Base-by-base conservation (phyloP, 2,888 invertebrate genomes). In the Cerastis rubricosa region DNA sequence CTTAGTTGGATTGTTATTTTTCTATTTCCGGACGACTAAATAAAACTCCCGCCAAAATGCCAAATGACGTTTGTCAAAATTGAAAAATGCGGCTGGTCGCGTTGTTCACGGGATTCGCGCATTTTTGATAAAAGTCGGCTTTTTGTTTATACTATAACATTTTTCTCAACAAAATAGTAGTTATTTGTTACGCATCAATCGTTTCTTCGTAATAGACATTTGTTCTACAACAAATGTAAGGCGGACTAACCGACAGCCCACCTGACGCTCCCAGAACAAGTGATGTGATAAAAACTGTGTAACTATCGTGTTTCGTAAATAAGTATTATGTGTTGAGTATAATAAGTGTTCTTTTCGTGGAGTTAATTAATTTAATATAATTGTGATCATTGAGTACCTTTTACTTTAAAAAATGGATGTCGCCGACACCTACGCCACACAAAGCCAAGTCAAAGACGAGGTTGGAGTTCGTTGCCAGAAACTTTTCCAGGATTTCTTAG, bases 401-500 rank as follows among this genome's bases (percentile, higher is more conserved):
- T 76, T 65, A 66, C 63, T 63, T 65, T 45, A 47, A 54, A 90
- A 82, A 83, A 90, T 91, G 99, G 98, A 99, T 98, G 98, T 98
- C 90, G 98, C 98, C 65, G 98, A 98, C 91, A 96, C 97, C 78
- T 98, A 98, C 93, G 97, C 97, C 80, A 98, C 98, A 49, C 98
- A 98, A 92, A 96, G 97, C 82, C 98, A 98, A 90, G 98, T 99
- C 0, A 98, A 98, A 92, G 99, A 99, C 95, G 99, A 99, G 92
- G 98, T 99, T 87, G 99, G 99, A 86, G 97, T 98, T 59, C 97
- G 99, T 78, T 99, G 99, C 92, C 99, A 99, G 94, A 99, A 99
- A 94, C 97, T 99, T 63, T 99, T 99, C 94, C 99, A 99, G 93
- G 99, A 99, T 94, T 99, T 99, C 91, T 97, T 99, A 45, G 99